phyloP scores from a whole-genome alignment of 2,113 vertebrate species.

The Zosterops hypoxanthus region DNA sequence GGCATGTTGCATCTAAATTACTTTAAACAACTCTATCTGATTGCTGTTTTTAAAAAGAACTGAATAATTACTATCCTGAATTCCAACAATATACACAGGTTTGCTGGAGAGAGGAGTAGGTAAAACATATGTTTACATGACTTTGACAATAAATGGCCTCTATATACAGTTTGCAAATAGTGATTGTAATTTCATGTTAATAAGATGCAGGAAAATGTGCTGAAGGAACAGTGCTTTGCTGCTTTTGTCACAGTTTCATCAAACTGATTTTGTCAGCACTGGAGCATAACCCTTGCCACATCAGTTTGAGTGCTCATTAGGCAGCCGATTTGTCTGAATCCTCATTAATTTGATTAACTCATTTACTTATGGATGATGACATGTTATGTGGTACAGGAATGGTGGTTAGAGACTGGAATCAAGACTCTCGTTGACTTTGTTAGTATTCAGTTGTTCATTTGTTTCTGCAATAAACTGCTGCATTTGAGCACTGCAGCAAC shows the following conservation, averaged over 20 bases:
- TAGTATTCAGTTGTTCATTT: slow-evolving; percentile 32
- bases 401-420: slow-evolving; percentile 49
- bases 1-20: not conserved
- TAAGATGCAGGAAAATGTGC: slow-evolving; percentile 78
- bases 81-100: not conserved
- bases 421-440: slow-evolving; percentile 26
- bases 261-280: slow-evolving; percentile 81
- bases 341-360: slow-evolving; percentile 93
- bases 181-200: slow-evolving; percentile 76
- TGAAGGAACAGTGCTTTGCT: slow-evolving; percentile 45
- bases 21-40: not conserved
- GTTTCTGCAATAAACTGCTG: not conserved
- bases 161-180: slow-evolving; percentile 1
- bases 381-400: slow-evolving; percentile 74
- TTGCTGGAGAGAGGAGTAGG: not conserved
- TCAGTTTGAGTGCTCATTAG: slow-evolving; percentile 79
- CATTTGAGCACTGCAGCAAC: not conserved
- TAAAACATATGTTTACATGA: slow-evolving; percentile 13
- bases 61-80: not conserved
- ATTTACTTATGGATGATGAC: slow-evolving; percentile 86
- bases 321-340: slow-evolving; percentile 75
- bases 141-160: slow-evolving; percentile 7
- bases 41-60: not conserved
- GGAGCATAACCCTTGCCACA: slow-evolving; percentile 81
- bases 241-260: slow-evolving; percentile 73